Evolutionary conservation across 2,888 invertebrate genomes (phyloP), one percentile per base, ranked within the genome.

Genomic region (Zaprionus lineosus): DNA sequence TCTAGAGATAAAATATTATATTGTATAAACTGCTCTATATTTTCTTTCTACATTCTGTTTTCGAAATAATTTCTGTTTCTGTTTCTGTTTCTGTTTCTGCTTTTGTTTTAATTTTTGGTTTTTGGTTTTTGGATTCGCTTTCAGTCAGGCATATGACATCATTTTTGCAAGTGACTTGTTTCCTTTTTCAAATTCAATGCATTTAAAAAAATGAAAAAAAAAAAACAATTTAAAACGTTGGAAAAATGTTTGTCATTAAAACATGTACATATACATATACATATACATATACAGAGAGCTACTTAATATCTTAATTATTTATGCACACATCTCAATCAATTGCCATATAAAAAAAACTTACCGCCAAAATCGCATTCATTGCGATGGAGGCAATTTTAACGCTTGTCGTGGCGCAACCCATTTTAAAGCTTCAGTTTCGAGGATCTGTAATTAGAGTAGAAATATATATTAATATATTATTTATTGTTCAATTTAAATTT

Each of bases 281-380:
- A 21, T 21, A 5, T 5, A 7, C 3, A 5, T 21, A 21, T 21
- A 21, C 7, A 5, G n/a, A 8, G 6, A 24, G 6, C 6, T 24
- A 24, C 19, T 3, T 3, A 19, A 19, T 19, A 5, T 24, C 24
- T 24, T 50, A 43, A 68, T 46, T 52, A 31, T 16, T 29, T 59
- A 14, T 14, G 26, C 70, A 50, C 37, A 46, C 19, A 39, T 15
- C 11, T 24, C n/a, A 24, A 8, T 8, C n/a, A 24, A 8, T 24
- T 24, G 8, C 24, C n/a, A 24, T 24, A 24, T 24, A 4, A n/a
- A 24, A 24, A 12, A 39, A 28, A 84, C 87, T 87, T 79, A 87
- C 87, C 88, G 88, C 86, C 76, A 88, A 69, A 77, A 88, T 71
- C 48, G 74, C 76, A 68, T 88, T 86, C 58, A 85, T 61, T 47